Evolutionary conservation across 1,140 invertebrate species (phyloP), one percentile per base, ranked within the genome.

Genomic region (Pseudomyrmex concolor): DNA sequence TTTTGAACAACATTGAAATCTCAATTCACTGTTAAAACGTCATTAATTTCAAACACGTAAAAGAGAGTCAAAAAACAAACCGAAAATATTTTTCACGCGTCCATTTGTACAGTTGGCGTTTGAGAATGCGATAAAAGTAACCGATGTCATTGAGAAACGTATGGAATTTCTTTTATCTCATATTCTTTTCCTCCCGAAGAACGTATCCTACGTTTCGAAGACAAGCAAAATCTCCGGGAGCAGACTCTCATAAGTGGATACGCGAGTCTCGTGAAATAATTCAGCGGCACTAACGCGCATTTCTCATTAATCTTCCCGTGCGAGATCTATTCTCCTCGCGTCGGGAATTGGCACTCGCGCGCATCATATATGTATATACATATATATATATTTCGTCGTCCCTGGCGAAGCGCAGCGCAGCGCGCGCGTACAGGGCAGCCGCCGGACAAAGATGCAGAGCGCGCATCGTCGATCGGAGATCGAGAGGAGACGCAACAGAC

Each of bases 401-500:
- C 60, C 51, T 78, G 74, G 51, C 55, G 50, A 19, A 78, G 74
- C 45, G 51, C 71, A 57, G 73, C 59, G 68, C 62, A 57, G 73
- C 60, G 68, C 54, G 78, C 63, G 51, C 60, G 34, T 34, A 34
- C 5, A 51, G 45, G 59, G 45, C 57, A 19, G 57, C 19, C 22
- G 57, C 19, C 22, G 45, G 5, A 51, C 22, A 25, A 54, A 64
- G 60, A 76, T 51, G 73, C 73, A 25, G 50, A 19, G 59, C 59
- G 76, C 43, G 76, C 76, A 80, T 80, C 76, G 66, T 13, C 66
- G 66, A 80, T 80, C 54, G 54, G 67, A 82, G 67, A 86, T 83
- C 82, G 86, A 87, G 68, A 59, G 86, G 85, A 84, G 74, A 74
- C 25, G 74, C n/a, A 43, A n/a, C 59, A n/a, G 19, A 70, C 68